Percentiles rank a stretch among this genome's conserved stretches.
phyloP scores from a whole-genome alignment of 2,113 vertebrate species.

The Myiagra hebetior region DNA sequence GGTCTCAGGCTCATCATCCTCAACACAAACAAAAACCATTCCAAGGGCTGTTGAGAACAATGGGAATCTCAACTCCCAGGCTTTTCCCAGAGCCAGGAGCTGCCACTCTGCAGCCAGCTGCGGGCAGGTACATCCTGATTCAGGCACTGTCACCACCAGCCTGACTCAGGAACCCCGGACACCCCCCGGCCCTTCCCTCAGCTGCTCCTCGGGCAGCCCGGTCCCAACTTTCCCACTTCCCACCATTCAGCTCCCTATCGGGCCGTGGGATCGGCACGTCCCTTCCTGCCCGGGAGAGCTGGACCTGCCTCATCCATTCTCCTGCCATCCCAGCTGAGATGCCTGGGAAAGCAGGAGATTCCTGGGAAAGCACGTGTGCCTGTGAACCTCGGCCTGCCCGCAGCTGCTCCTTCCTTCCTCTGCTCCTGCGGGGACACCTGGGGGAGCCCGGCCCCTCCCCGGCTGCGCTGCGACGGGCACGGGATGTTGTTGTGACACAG shows the following conservation, averaged over 20 bases:
- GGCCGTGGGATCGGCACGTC: not conserved
- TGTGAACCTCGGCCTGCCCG: accelerated
- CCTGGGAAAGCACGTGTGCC: not conserved
- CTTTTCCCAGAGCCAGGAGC: not conserved
- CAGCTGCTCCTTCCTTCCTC: constrained; percentile 3
- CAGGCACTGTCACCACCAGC: not conserved
- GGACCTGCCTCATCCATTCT: not conserved
- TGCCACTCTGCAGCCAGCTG: not conserved
- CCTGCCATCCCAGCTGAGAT: not conserved
- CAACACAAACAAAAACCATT: not conserved
- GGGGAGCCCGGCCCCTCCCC: not conserved
- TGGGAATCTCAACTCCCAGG: accelerated
- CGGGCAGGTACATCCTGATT: not conserved
- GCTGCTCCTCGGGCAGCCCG: not conserved
- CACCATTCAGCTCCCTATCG: not conserved
- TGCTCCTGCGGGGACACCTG: not conserved
- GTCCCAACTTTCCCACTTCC: not conserved
- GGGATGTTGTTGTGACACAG: not conserved
- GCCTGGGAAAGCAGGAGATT: not conserved
- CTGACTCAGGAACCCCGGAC: accelerated
- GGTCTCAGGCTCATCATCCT: not conserved
- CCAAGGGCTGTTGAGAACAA: not conserved
- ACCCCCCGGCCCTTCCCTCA: not conserved
- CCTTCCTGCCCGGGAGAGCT: not conserved
- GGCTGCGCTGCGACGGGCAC: not conserved